These are phyloP conservation scores for Indicator maculatus DNA, from an alignment of 2,113 vertebrate genomes.

Conservation along the genomic window DNA sequence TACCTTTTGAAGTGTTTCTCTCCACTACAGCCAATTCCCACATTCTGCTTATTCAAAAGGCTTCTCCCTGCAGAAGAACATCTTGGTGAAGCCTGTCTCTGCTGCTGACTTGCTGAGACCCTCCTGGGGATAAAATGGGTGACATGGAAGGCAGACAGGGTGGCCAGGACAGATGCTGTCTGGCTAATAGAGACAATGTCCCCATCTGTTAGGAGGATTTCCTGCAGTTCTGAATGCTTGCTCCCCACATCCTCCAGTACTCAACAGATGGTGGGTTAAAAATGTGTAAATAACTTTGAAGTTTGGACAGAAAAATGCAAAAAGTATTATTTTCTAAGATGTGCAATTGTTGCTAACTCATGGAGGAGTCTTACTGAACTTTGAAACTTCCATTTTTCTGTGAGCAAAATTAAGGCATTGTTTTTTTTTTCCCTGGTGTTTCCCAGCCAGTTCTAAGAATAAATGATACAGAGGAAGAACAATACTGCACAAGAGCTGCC, in stretches of 20 bases:
- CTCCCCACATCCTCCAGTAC: not conserved
- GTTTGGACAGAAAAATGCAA: not conserved
- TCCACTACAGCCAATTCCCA: not conserved
- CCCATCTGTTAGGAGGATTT: constrained; percentile 55
- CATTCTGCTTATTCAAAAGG: not conserved
- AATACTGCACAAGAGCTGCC: not conserved
- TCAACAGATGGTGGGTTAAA: constrained; percentile 55
- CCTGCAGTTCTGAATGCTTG: not conserved
- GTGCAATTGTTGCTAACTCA: not conserved
- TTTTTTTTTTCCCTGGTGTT: not conserved
- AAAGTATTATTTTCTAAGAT: not conserved
- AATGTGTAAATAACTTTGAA: constrained; percentile 23
- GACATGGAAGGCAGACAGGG: not conserved
- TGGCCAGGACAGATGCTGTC: constrained; percentile 51
- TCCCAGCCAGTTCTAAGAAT: not conserved
- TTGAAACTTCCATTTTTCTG: not conserved
- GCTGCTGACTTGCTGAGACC: not conserved
- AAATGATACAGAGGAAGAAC: not conserved
- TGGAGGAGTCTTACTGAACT: not conserved
- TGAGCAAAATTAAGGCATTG: not conserved
- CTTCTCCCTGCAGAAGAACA: not conserved
- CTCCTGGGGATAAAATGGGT: constrained; percentile 20
- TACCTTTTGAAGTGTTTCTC: not conserved
- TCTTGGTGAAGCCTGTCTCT: not conserved
- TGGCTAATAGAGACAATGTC: constrained; percentile 27